Percentiles rank a stretch among this genome's conserved stretches.
These are phyloP conservation scores for Callospermophilus lateralis DNA, from an alignment of 2,113 vertebrate genomes.

Conservation along the genomic window DNA sequence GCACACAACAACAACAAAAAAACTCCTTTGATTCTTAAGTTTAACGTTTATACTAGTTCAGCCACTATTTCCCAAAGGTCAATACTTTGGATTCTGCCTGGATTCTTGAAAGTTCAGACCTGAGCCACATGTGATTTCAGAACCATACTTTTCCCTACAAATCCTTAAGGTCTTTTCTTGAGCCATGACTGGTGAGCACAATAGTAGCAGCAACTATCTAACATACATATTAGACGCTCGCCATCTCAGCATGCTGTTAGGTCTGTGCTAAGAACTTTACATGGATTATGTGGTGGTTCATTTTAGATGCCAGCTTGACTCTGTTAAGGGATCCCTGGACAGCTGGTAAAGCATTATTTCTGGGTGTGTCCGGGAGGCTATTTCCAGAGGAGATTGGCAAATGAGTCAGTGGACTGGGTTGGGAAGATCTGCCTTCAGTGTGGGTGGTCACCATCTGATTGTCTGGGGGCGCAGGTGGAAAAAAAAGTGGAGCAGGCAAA, in stretches of 20 bases:
- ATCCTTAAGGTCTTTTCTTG: neutral
- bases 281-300: neutral
- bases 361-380: neutral
- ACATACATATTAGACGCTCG: rapidly evolving
- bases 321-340: neutral
- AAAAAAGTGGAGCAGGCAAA: neutral
- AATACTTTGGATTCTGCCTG: neutral
- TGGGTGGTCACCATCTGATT: neutral
- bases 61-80: neutral
- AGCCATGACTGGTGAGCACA: neutral
- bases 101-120: neutral
- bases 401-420: neutral
- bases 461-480: too few relatives aligned
- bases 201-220: neutral
- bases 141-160: neutral
- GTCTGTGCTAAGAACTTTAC: neutral
- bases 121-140: neutral
- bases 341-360: neutral
- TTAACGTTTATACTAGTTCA: neutral
- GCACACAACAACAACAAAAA: too few relatives aligned
- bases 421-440: neutral
- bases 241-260: neutral
- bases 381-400: neutral
- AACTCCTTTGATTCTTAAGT: neutral
- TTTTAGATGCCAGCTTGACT: neutral